Evolutionary conservation across 1,140 invertebrate species (phyloP), one percentile per base, ranked within the genome.

Genomic region (Maniola jurtina): DNA sequence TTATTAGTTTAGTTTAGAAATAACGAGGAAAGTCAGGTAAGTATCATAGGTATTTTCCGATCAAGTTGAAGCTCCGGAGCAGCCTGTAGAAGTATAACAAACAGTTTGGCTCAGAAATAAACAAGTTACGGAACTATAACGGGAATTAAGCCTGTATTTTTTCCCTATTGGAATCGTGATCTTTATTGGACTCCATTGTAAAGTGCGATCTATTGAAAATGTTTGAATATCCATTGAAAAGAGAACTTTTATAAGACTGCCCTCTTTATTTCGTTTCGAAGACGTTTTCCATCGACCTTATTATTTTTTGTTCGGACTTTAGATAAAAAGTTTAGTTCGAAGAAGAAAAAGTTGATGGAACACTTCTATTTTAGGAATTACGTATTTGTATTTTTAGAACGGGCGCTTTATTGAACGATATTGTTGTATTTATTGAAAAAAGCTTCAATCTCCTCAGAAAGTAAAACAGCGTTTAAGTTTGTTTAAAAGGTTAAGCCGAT

Each of bases 211-310:
- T 55, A 55, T 34, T 34, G 13, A 55, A 55, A 33, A 6, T 25
- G 13, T 55, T 34, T 55, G 34, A 55, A 55, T 34, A 34, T 55
- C 58, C 54, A 66, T 66, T 42, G 50, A 61, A 47, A 56, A 60
- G 60, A 66, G 9, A 35, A 58, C 15, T 35, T 58, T 58, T 58
- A 15, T 35, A 35, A 42, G 35, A 55, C 25, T 34, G 52, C n/a
- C 33, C 42, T 6, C 5, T 11, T 45, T 45, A 45, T 45, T 45
- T 45, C 42, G 42, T n/a, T n/a, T 11, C 42, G 42, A 55, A 55
- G 52, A 11, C n/a, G 25, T 34, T 55, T 55, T 34, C 25, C 14
- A 35, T 14, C 71, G 42, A 45, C 25, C 25, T 25, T 25, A 70
- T 45, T 13, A 45, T 45, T 45, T 11, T 45, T 45, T 13, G 42